phyloP scores from a whole-genome alignment of 1,140 invertebrate genomes.

The Thrips palmi region DNA sequence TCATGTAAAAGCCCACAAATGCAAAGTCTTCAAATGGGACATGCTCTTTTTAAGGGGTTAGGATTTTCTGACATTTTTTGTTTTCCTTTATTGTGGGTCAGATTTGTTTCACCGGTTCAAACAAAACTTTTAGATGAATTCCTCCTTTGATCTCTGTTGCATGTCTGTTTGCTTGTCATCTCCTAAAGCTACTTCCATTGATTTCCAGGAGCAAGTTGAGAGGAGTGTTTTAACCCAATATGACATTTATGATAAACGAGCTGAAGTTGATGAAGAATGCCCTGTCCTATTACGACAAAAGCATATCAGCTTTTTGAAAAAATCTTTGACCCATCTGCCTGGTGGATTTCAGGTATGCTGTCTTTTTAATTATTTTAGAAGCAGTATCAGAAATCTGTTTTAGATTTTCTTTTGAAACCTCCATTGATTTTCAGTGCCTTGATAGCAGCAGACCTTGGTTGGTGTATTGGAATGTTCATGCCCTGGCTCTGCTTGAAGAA shows the following conservation, averaged over 20 bases:
- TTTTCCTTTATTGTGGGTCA: slow-evolving; percentile 1
- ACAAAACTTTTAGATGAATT: not conserved
- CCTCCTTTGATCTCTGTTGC: not conserved
- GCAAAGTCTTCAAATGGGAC: not conserved
- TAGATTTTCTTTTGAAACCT: not conserved
- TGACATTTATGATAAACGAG: slow-evolving; percentile 32
- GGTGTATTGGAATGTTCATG: slow-evolving; percentile 89
- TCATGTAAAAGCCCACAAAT: not conserved
- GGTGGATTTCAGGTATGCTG: slow-evolving; percentile 41
- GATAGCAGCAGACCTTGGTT: slow-evolving; percentile 92
- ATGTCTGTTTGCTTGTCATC: slow-evolving; percentile 1
- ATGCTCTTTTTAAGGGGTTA: not conserved
- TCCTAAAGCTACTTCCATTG: slow-evolving; percentile 12
- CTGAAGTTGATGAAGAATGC: slow-evolving; percentile 29
- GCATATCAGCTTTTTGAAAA: slow-evolving; percentile 49
- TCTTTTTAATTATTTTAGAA: slow-evolving; percentile 6
- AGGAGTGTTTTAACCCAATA: slow-evolving; percentile 38
- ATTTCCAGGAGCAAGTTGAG: slow-evolving; percentile 46
- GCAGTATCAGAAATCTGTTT: not conserved
- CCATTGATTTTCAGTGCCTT: slow-evolving; percentile 37
- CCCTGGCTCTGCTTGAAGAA: slow-evolving; percentile 62
- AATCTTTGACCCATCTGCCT: slow-evolving; percentile 44
- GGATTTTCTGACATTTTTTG: not conserved
- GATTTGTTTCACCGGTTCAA: too few species aligned
- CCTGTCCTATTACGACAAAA: slow-evolving; percentile 40